Evolutionary conservation across 2,797 vertebrate species (phyloP).

Genomic region (Chaunax sp.): DNA sequence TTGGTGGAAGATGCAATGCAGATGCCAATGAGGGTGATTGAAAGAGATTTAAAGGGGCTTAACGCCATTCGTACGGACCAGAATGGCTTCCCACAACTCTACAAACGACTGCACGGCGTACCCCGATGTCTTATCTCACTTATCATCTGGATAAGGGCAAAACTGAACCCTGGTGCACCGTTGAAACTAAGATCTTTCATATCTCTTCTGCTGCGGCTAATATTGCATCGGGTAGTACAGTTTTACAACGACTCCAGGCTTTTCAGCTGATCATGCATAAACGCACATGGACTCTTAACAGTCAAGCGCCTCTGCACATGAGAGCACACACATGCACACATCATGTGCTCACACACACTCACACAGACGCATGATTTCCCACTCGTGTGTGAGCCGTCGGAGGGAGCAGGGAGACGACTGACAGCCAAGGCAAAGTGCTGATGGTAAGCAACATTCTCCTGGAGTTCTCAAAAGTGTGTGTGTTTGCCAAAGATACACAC

Average conservation of each 20-base stretch:
- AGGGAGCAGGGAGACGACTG: conserved; percentile 66
- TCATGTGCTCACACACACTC: conserved; percentile 36
- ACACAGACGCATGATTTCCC: conserved; percentile 64
- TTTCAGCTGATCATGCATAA: conserved; percentile 73
- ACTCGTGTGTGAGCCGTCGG: conserved; percentile 66
- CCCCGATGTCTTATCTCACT: conserved; percentile 67
- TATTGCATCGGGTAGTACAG: conserved; percentile 22
- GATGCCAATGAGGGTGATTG: conserved; percentile 53
- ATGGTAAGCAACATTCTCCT: conserved; percentile 65
- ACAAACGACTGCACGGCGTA: conserved; percentile 61
- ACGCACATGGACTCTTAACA: conserved; percentile 54
- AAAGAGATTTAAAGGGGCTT: conserved; percentile 69
- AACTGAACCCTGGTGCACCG: conserved; percentile 36
- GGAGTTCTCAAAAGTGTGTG: conserved; percentile 37
- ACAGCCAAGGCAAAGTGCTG: conserved; percentile 76
- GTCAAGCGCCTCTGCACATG: conserved; percentile 48
- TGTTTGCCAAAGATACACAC: conserved; percentile 16
- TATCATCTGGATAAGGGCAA: conserved; percentile 62
- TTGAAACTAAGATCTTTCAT: conserved; percentile 49
- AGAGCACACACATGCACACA: conserved; percentile 19
- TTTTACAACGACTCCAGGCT: conserved; percentile 33
- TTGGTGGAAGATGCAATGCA: conserved; percentile 65
- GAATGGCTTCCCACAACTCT: conserved; percentile 57
- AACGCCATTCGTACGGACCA: conserved; percentile 50
- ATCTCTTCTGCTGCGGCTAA: conserved; percentile 28